Percentiles rank a stretch among this genome's conserved stretches.
Evolutionary conservation across 2,113 vertebrate genomes (phyloP).

Genomic region (Sapayoa aenigma): DNA sequence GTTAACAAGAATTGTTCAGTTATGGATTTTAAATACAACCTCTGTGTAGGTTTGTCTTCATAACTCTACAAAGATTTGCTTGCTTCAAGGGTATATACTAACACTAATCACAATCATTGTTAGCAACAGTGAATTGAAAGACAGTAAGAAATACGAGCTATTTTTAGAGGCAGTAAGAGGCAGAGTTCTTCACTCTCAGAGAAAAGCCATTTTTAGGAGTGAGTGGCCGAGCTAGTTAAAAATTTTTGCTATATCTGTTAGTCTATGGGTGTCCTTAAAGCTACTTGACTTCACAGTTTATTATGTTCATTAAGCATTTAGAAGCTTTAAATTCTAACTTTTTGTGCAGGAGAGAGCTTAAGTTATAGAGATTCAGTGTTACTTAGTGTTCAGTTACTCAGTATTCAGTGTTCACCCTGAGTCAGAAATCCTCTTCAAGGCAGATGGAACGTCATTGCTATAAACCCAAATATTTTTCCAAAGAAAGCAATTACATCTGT

Average conservation of each 20-base stretch:
- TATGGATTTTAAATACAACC: not conserved
- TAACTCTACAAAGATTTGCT: not conserved
- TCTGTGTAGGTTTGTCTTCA: not conserved
- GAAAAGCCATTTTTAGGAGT: conserved; percentile 12
- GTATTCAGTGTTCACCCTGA: not conserved
- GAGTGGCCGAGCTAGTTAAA: not conserved
- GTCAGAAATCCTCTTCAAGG: not conserved
- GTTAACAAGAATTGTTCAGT: not conserved
- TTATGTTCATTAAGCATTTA: not conserved
- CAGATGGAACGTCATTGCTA: not conserved
- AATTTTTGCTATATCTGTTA: not conserved
- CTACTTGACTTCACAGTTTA: not conserved
- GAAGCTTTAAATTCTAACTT: not conserved
- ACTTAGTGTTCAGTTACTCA: not conserved
- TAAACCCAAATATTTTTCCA: not conserved
- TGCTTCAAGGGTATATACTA: not conserved
- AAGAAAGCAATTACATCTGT: not conserved
- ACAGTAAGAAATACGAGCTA: not conserved
- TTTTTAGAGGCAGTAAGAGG: conserved; percentile 19
- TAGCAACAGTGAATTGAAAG: not conserved
- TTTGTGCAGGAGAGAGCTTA: not conserved
- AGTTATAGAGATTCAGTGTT: not conserved
- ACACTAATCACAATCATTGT: not conserved
- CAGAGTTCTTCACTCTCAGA: not conserved
- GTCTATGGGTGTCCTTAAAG: not conserved